A percentile compares a stretch with the other conserved stretches of the same genome.
Conservation (phyloP, 2,797 vertebrate genomes). For the Lophotriccus pileatus region DNA sequence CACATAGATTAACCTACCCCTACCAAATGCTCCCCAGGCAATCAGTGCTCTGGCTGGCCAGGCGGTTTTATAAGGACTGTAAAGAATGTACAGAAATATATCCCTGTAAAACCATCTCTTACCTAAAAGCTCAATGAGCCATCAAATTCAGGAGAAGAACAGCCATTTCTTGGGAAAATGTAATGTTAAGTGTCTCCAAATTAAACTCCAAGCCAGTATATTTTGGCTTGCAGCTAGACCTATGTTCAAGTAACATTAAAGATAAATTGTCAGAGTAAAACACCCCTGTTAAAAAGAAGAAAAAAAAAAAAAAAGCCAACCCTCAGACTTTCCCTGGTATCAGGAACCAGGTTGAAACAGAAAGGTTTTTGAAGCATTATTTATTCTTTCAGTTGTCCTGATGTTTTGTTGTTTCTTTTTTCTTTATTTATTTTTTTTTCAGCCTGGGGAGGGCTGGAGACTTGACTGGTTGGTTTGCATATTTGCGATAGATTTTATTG, state of each 20-base stretch:
- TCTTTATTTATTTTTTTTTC: background rate
- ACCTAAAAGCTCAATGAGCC: conserved; percentile 41
- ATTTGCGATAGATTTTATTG: background rate
- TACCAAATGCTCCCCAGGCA: conserved; percentile 37
- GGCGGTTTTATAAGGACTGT: conserved; percentile 52
- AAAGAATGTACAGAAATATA: conserved; percentile 40
- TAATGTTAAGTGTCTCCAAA: conserved; percentile 36
- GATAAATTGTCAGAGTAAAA: conserved; percentile 30
- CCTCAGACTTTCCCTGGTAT: background rate
- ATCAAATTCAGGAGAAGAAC: conserved; percentile 36
- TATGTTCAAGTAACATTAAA: background rate
- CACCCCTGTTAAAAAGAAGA: background rate
- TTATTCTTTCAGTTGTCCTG: background rate
- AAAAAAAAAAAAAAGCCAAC: fast-evolving
- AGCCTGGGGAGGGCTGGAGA: background rate
- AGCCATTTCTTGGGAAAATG: conserved; percentile 42
- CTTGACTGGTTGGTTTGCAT: background rate
- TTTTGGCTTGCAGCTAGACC: background rate
- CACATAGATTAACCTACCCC: conserved; percentile 57
- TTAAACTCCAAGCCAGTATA: conserved; percentile 29
- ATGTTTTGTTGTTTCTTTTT: background rate
- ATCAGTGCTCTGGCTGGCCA: conserved; percentile 13
- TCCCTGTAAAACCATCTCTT: conserved; percentile 38
- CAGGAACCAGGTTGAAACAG: background rate
- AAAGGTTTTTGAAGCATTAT: background rate